Percentiles rank a stretch among this genome's conserved stretches.
These are phyloP conservation scores for Austrolebias charrua DNA, from an alignment of 2,797 vertebrate genomes.

Conservation along the genomic window DNA sequence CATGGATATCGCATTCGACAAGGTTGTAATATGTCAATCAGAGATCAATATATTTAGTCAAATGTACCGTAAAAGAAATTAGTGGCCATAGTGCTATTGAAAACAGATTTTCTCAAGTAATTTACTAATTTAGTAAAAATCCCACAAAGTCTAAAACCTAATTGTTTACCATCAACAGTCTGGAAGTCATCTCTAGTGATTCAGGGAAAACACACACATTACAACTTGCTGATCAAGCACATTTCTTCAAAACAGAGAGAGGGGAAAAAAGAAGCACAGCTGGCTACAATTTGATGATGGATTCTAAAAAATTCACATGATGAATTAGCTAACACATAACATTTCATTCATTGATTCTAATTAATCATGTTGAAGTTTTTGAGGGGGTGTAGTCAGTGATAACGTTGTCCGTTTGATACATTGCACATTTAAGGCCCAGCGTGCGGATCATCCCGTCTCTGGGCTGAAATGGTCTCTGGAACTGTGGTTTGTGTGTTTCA, in stretches of 20 bases:
- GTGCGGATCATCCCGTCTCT: conserved; percentile 66
- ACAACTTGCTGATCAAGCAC: conserved; percentile 69
- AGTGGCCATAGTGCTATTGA: conserved; percentile 22
- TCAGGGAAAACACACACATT: conserved; percentile 58
- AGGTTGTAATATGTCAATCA: conserved; percentile 37
- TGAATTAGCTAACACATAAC: conserved; percentile 73
- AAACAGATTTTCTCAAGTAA: conserved; percentile 32
- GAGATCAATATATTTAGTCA: conserved; percentile 46
- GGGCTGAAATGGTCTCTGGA: conserved; percentile 57
- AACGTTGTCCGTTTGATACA: conserved; percentile 79
- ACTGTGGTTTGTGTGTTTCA: conserved; percentile 44
- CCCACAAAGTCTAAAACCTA: conserved; percentile 53
- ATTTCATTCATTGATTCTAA: conserved; percentile 79
- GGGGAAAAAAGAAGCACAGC: conserved; percentile 40
- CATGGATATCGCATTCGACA: not conserved
- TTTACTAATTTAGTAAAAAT: conserved; percentile 30
- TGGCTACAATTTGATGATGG: conserved; percentile 73
- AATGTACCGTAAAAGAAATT: conserved; percentile 56
- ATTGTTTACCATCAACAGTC: conserved; percentile 65
- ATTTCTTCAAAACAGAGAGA: conserved; percentile 39
- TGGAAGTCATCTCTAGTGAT: conserved; percentile 48
- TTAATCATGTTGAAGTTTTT: conserved; percentile 78
- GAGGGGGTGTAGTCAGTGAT: conserved; percentile 70
- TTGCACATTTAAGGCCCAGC: conserved; percentile 66
- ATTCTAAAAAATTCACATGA: conserved; percentile 79